Base-by-base conservation (phyloP, 2,888 invertebrate genomes). In the Aplocera efformata region DNA sequence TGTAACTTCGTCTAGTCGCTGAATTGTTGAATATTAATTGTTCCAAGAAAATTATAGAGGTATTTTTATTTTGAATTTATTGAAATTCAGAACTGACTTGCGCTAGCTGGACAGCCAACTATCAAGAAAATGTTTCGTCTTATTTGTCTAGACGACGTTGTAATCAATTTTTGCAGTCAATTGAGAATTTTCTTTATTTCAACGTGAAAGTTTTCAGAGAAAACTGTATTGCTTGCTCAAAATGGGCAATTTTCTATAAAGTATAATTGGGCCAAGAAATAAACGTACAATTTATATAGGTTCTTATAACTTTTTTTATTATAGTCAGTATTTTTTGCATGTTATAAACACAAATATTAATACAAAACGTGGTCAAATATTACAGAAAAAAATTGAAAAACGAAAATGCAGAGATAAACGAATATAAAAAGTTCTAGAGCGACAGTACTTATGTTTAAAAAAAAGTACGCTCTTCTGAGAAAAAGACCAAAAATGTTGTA, bases 1-100 rank as follows among this genome's bases (percentile, higher is more conserved):
- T 68, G 65, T 66, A 67, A 65, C 63, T 63, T 60, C 45, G 75
- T 64, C 60, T 58, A 57, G 64, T 66, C 58, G 62, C 68, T 67
- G 73, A 72, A 71, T 70, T 63, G 61, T 71, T 78, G 75, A 74
- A 78, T 79, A 72, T 72, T 78, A 76, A 79, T 75, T 68, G 49
- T 68, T 70, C 63, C 55, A 57, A 63, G 67, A 50, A 51, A 42
- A 42, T 50, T 48, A 53, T 56, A 51, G 41, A 50, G 39, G 38
- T 38, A 27, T 29, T 11, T 46, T 36, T 42, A 50, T 48, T 47
- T 50, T 44, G 32, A 27, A 38, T 34, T 55, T 48, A 52, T 46
- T 35, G 32, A 52, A 46, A 48, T 43, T 43, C 24, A 39, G 13
- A 31, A 32, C 32, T 28, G 33, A 36, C 10, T 39, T 32, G 21